Evolutionary conservation across 2,888 invertebrate species (phyloP), one percentile per base, ranked within the genome.

Genomic region (Cosmopolites sordidus): DNA sequence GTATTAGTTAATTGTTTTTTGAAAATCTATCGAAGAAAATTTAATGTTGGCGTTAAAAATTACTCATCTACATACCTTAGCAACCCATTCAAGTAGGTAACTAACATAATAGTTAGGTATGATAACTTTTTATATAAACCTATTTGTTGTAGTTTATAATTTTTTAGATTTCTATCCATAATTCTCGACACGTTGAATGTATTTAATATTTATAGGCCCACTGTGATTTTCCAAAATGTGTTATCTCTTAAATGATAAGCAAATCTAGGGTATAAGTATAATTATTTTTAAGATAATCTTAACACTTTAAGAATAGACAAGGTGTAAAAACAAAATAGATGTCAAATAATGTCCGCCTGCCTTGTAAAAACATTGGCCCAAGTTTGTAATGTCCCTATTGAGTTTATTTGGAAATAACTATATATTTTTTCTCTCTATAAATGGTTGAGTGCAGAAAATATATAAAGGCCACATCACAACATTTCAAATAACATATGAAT

Each of bases 201-300:
- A 45, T 45, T 58, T 54, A 59, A 52, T 59, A 63, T 62, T 60
- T 63, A 58, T 60, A 58, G 53, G 59, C 60, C 63, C 59, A 62
- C 65, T 65, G 65, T 65, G 65, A 65, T 65, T 65, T 61, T 62
- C 62, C 60, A 57, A 58, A 55, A 51, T 56, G 54, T 55, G 51
- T 58, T 58, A 58, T 48, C 51, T 54, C 46, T 55, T 41, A 55
- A 41, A 46, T 41, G 16, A 33, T 52, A 53, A 53, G 47, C 38
- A 40, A 49, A 46, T 29, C 1, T 50, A 54, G 46, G 17, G 1
- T 8, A 11, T 46, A 46, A 47, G 42, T 16, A 16, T 42, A 18
- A n/a, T 22, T 52, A 52, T 22, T 37, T 43, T 48, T 48, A 43
- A 43, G 39, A 14, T 29, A 40, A 16, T 42, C 29, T 38, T 42